Conservation (phyloP, 2,797 vertebrate genomes). For the Chaunax sp. region DNA sequence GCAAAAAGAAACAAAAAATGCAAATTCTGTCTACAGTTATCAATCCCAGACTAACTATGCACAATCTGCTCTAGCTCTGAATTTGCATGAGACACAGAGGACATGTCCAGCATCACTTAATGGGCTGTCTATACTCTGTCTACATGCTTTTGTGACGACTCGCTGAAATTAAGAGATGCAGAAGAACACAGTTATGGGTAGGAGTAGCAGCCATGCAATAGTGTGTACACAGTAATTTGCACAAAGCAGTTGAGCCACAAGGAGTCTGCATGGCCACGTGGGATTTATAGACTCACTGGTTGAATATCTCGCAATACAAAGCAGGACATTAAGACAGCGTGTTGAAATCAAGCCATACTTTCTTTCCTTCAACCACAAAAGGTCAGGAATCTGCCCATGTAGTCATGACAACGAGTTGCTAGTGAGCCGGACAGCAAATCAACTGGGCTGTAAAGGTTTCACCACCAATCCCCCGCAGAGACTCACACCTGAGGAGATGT, state of each 20-base stretch:
- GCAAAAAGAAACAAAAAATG: conserved; percentile 6
- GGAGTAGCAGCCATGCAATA: conserved; percentile 12
- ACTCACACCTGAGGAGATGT: conserved; percentile 12
- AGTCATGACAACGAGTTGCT: conserved; percentile 36
- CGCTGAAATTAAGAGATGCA: conserved; percentile 31
- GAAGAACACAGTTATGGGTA: conserved; percentile 15
- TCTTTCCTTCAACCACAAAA: conserved; percentile 12
- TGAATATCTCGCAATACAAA: conserved; percentile 63
- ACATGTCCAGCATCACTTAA: conserved; percentile 29
- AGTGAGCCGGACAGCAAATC: conserved; percentile 30
- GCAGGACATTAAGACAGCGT: conserved; percentile 44
- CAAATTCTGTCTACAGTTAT: not conserved
- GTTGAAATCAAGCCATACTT: conserved; percentile 29
- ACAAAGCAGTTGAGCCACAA: conserved; percentile 25
- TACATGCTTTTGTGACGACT: conserved; percentile 28
- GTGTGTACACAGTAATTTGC: conserved; percentile 32
- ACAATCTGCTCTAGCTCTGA: too few relatives aligned
- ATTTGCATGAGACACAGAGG: not conserved
- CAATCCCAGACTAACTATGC: not conserved
- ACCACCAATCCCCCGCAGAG: conserved; percentile 4
- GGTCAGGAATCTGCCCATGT: conserved; percentile 39
- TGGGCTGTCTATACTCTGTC: conserved; percentile 8
- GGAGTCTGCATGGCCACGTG: conserved; percentile 16
- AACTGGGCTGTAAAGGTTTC: conserved; percentile 60
- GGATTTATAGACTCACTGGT: conserved; percentile 53